Evolutionary conservation across 53 echinoderm and acorn worm species (phyloP).

Genomic region (Antedon mediterranea): DNA sequence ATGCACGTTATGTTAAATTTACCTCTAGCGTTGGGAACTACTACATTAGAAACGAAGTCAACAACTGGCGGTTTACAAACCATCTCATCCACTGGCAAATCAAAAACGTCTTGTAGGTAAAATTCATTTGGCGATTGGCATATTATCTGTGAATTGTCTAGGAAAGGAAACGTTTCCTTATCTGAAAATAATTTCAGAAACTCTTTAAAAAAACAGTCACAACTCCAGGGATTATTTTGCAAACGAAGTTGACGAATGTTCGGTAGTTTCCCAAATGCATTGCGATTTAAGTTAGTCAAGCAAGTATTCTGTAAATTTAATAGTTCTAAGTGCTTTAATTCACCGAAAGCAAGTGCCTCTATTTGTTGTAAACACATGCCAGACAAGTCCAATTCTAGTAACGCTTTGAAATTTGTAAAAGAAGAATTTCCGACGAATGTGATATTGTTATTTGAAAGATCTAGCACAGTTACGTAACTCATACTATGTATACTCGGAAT

Average conservation of each 20-base stretch:
- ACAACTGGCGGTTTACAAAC: neutral
- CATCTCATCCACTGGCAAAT: neutral
- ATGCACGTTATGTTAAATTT: neutral
- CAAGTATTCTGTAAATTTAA: neutral
- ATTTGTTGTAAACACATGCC: neutral
- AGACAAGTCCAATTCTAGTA: neutral
- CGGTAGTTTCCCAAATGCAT: neutral
- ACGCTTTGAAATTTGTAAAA: neutral
- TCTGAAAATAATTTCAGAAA: neutral
- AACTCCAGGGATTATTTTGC: neutral
- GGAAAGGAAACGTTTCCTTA: neutral
- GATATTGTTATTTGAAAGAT: neutral
- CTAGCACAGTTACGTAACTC: neutral
- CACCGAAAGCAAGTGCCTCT: neutral
- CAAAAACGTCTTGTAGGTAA: neutral
- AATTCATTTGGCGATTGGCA: neutral
- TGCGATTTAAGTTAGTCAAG: neutral
- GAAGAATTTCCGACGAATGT: neutral
- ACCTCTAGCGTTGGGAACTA: neutral
- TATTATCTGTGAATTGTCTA: neutral
- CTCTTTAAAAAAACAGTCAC: neutral
- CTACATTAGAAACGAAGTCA: neutral
- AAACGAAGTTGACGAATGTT: neutral
- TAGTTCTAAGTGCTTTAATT: neutral
- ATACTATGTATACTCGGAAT: neutral